Base-by-base conservation (phyloP, 2,888 invertebrate species). In the Pollenia amentaria region DNA sequence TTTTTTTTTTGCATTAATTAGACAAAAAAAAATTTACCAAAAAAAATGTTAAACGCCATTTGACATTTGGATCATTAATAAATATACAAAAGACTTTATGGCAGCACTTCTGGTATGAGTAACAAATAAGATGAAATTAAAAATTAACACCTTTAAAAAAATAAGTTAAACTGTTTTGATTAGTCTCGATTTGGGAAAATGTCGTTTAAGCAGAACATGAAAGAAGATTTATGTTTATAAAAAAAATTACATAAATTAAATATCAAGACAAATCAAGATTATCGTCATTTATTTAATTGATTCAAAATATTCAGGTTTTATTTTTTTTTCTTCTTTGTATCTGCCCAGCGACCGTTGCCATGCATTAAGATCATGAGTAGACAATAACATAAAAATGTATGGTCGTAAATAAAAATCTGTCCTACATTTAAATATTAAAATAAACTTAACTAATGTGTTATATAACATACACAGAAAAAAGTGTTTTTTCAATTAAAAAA, bases 31-130 rank as follows among this genome's bases (percentile, higher is more conserved):
- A 21, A 46, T 8, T 18, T 10, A 18, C 14, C 18, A 55, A 73
- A 46, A 14, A 46, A 40, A 75, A 40, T 55, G 44, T 29, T 65
- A 16, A 55, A 57, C 55, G 46, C 44, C 77, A 46, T 77, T 67
- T 77, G 77, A 46, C 77, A 77, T 77, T 77, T 77, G 11, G 14
- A 11, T 21, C 14, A 46, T 38, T 77, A 65, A 77, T 77, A 67
- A 67, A 55, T 77, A 14, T 38, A 57, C 44, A 40, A 38, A 65
- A 16, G 14, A 10, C 18, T 77, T 55, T 46, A 55, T 77, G 55
- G 11, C 44, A 57, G 10, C 76, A 51, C 3, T 14, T 40, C 18
- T 44, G 44, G 6, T 11, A 6, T 62, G 14, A 62, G 8, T 65
- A 46, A 62, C 16, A 62, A 16, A n/a, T 9, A 29, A 44, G 29